These are phyloP conservation scores for Pantherophis guttatus DNA, from an alignment of 2,113 vertebrate species.

Conservation along the genomic window DNA sequence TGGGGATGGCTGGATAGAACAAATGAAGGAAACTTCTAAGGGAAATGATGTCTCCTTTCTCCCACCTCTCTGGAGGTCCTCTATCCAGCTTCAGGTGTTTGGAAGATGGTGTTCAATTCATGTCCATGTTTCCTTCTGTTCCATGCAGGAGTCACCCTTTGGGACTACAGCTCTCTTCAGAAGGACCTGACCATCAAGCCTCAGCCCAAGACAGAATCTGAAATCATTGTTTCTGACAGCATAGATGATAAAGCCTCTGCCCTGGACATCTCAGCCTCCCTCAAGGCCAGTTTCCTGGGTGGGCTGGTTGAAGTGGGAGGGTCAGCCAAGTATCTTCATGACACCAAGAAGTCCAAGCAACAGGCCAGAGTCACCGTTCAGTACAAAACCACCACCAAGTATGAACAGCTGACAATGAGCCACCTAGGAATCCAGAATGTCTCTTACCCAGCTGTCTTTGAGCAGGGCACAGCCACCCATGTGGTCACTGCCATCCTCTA, in stretches of 20 bases:
- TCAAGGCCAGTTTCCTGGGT: conserved; percentile 47
- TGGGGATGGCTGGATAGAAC: too few species aligned
- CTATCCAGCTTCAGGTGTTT: too few species aligned
- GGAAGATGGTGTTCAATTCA: too few species aligned
- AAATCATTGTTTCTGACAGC: conserved; percentile 46
- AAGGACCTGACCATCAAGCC: conserved; percentile 20
- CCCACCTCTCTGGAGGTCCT: too few species aligned
- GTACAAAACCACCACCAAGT: conserved; percentile 10
- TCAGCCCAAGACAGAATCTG: conserved; percentile 40
- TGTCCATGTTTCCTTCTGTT: background rate
- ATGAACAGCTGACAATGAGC: background rate
- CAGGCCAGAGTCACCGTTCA: conserved; percentile 51
- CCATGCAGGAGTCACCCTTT: conserved; percentile 35
- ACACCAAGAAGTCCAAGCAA: conserved; percentile 44
- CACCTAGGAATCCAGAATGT: background rate
- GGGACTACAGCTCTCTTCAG: conserved; percentile 31
- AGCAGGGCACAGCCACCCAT: conserved; percentile 21
- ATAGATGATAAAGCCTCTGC: conserved; percentile 42
- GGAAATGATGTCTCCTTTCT: too few species aligned
- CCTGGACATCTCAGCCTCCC: conserved; percentile 29
- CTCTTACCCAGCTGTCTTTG: background rate
- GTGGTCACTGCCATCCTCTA: conserved; percentile 36
- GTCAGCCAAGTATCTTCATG: conserved; percentile 38
- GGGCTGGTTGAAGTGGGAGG: conserved; percentile 48
- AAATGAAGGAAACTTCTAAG: too few species aligned